Base-by-base conservation (phyloP, 2,797 vertebrate genomes). In the Psittacula derbiana region DNA sequence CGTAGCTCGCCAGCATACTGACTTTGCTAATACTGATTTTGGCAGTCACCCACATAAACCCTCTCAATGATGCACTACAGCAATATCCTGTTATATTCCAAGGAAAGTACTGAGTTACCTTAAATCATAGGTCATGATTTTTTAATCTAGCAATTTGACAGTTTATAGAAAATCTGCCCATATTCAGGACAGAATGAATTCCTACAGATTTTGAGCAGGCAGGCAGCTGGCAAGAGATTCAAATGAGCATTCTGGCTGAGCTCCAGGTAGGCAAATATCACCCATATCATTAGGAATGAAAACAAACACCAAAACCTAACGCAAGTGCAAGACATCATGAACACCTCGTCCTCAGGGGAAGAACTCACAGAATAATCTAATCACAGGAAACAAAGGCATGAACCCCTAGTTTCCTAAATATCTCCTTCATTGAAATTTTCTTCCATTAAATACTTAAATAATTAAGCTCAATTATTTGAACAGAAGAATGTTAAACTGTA, bases 71-170 rank as follows among this genome's bases (percentile, higher is more conserved):
- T 6, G 41, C 36, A 16, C 31, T 74, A 12, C 2, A 53, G n/a
- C 36, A 62, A 55, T 10, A 65, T 5, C 16, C 36, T 41, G 41
- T 20, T 69, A 21, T 46, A n/a, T 28, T 80, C 38, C 38, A 83
- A 74, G 41, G 55, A 25, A 43, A 71, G 19, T 3, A 43, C 10
- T 13, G 44, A 86, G 33, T 18, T 82, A 76, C 15, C 49, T 53
- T 36, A 20, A 72, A 62, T 4, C 28, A 27, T 21, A 57, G 10
- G 33, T 40, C 0, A 0, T 0, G 2, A 65, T 50, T 83, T 90
- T 58, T 41, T 8, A 66, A 49, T n/a, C 31, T 36, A 53, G 33
- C 6, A 43, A 20, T 69, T 28, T 60, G 57, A 62, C 19, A 79
- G 47, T 7, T 36, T 23, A 31, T 5, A 79, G 66, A 84, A 43